phyloP scores from a whole-genome alignment of 2,113 vertebrate genomes.

The Ovis aries region ARS-UI_Ramb_v3.0 NC_056055.1:124611501-124612000 shows the following conservation, averaged over 20 bases:
- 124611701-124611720: neutral
- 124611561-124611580: neutral
- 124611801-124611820: neutral
- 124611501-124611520: neutral
- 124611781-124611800: neutral
- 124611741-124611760: neutral
- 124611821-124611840: neutral
- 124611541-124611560: neutral
- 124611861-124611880: neutral
- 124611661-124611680: neutral
- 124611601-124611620: neutral
- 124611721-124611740: neutral
- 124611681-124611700: neutral
- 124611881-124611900: neutral
- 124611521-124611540: no score
- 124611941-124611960: neutral
- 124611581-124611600: neutral
- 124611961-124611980: neutral
- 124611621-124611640: neutral
- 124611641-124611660: neutral
- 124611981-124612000: neutral
- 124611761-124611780: neutral
- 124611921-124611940: neutral
- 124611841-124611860: neutral
- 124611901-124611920: neutral